Evolutionary conservation across 2,888 invertebrate species (phyloP), one percentile per base, ranked within the genome.

Genomic region (Limenitis camilla): DNA sequence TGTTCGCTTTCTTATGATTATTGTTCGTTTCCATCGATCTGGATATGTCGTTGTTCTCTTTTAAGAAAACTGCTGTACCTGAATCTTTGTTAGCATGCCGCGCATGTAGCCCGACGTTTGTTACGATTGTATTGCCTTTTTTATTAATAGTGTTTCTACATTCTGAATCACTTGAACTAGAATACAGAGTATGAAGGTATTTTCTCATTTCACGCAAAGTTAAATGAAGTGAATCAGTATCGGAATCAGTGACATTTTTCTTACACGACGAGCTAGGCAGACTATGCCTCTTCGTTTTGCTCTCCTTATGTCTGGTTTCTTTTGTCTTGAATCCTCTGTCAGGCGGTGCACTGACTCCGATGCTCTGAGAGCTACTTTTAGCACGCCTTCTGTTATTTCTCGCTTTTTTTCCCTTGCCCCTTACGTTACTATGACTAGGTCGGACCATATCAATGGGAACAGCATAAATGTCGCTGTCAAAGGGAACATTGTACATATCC

Each of bases 401-500:
- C 10, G 71, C 66, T 61, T 78, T 83, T 63, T 83, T 87, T 40
- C 76, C 81, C 74, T 84, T 83, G 51, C 65, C 76, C 60, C 74
- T 78, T 48, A 74, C 61, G 57, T 74, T 78, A 56, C 65, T 66
- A 43, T 78, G 75, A 60, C 89, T 82, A 39, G 92, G 92, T 57
- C 90, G 88, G 11, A 95, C 91, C 78, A 93, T 93, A 76, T 96
- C 95, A 56, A 95, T 91, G 36, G 95, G 95, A 55, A 95, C 92
- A 9, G 95, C 94, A 73, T 96, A 96, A 62, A 95, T 93, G 75
- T 95, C 95, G 65, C 95, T 94, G 71, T 95, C 95, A 65, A 95
- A 93, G 59, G 95, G 95, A 55, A 95, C 95, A 81, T 94, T 95
- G 75, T 95, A 95, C 89, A 95, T 92, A 75, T 95, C 95, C 35